Percentiles rank a stretch among this genome's conserved stretches.
phyloP scores from a whole-genome alignment of 2,888 invertebrate species.

The Andrena flavipes region DNA sequence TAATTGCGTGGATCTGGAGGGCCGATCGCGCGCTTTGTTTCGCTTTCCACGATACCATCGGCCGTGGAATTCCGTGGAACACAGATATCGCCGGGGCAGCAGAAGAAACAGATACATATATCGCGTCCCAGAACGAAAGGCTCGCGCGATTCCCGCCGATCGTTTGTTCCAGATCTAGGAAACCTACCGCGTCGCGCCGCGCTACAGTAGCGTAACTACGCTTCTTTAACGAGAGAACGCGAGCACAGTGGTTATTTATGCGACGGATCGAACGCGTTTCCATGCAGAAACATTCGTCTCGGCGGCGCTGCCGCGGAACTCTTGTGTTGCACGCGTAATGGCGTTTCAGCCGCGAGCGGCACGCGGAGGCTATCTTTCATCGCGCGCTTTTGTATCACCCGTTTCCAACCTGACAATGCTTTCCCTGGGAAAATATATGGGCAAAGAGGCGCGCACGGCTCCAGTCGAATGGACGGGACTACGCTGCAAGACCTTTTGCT shows the following conservation, averaged over 20 bases:
- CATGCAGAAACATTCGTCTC: slow-evolving; percentile 49
- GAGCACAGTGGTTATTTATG: slow-evolving; percentile 47
- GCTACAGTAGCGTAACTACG: slow-evolving; percentile 60
- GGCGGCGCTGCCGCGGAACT: slow-evolving; percentile 35
- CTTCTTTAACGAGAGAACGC: slow-evolving; percentile 48
- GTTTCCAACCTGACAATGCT: slow-evolving; percentile 57
- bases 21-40: slow-evolving; percentile 32
- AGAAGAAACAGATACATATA: slow-evolving; percentile 57
- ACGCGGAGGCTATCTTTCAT: slow-evolving; percentile 54
- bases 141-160: slow-evolving; percentile 60
- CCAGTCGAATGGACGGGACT: slow-evolving; percentile 50
- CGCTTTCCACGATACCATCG: slow-evolving; percentile 36
- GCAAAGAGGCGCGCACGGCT: slow-evolving; percentile 37
- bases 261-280: slow-evolving; percentile 40
- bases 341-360: slow-evolving; percentile 43
- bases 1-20: slow-evolving; percentile 30
- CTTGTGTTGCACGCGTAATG: slow-evolving; percentile 48
- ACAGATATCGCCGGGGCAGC: slow-evolving; percentile 41
- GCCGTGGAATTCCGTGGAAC: slow-evolving; percentile 53
- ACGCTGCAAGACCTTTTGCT: slow-evolving; percentile 8
- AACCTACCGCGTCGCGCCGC: slow-evolving; percentile 61
- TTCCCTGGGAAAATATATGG: slow-evolving; percentile 58
- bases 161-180: slow-evolving; percentile 70
- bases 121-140: slow-evolving; percentile 51
- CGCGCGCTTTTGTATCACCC: slow-evolving; percentile 55